Evolutionary conservation across 2,888 invertebrate genomes (phyloP), one percentile per base, ranked within the genome.

Genomic region (Epinotia demarniana): DNA sequence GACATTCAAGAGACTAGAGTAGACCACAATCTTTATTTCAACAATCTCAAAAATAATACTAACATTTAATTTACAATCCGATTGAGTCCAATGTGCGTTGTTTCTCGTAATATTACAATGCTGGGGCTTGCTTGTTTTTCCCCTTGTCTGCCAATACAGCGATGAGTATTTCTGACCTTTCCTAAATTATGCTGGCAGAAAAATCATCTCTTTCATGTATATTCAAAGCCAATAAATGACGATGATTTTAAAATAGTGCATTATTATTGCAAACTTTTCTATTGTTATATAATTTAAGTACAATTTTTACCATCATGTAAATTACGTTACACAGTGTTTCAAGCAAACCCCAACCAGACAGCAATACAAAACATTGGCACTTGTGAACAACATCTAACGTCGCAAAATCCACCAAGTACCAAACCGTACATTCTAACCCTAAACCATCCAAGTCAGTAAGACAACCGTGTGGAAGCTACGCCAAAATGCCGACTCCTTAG

Each of bases 1-100:
- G 79, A 77, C 81, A 79, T 73, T 73, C 66, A 79, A 72, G 81
- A 83, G 89, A 89, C 89, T 89, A 89, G 89, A 89, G 83, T 81
- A 81, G 82, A 84, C 81, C 81, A 84, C 83, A 84, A 80, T 78
- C 67, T 77, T 79, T 76, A 78, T 77, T 80, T 82, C 81, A 82
- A 85, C 82, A 86, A 87, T 87, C 85, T 87, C 85, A 84, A 82
- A 78, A 82, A 78, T 79, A 82, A 83, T 82, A 85, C 75, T 75
- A 67, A 75, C 61, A 75, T 76, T 78, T 77, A 71, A 66, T 77
- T 78, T 75, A 69, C 69, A 78, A 74, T 78, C 77, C 73, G 71
- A 75, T 67, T 71, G 72, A 75, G 80, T 80, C 78, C 80, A 80
- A 81, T 85, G 84, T 85, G 83, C 83, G 84, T 83, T 77, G 71